Percentiles rank a stretch among this genome's conserved stretches.
Evolutionary conservation across 2,888 invertebrate genomes (phyloP).

Genomic region (Sylvicola cinctus): DNA sequence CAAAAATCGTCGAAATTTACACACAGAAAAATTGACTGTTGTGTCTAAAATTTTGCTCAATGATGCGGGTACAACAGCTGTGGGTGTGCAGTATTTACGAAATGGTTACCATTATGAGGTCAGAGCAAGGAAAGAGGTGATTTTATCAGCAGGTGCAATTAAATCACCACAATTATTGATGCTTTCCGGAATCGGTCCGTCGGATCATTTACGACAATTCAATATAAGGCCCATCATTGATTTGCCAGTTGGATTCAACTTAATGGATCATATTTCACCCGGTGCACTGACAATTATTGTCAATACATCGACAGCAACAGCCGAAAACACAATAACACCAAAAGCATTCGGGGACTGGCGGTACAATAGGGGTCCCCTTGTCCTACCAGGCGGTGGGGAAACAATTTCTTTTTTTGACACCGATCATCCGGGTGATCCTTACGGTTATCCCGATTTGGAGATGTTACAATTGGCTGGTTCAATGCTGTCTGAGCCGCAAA

Average conservation of each 20-base stretch:
- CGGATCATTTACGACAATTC: constrained; percentile 30
- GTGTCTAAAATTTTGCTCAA: constrained; percentile 39
- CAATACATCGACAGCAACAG: no score
- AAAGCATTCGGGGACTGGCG: no score
- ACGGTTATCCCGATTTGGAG: constrained; percentile 46
- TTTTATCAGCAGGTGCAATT: constrained; percentile 53
- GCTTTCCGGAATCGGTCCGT: constrained; percentile 56
- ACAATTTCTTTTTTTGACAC: constrained; percentile 40
- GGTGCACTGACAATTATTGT: constrained; percentile 14
- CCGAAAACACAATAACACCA: no score
- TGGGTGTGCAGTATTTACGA: constrained; percentile 37
- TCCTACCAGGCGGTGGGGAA: constrained; percentile 37
- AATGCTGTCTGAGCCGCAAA: constrained; percentile 21
- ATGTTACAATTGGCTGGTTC: constrained; percentile 38
- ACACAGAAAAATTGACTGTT: constrained; percentile 36
- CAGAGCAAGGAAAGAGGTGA: constrained; percentile 45
- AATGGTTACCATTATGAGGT: constrained; percentile 29
- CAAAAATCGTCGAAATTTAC: constrained; percentile 35
- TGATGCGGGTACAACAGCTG: constrained; percentile 30
- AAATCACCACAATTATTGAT: constrained; percentile 59
- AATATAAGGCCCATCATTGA: constrained; percentile 33
- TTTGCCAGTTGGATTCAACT: constrained; percentile 40
- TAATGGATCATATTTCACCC: constrained; percentile 48
- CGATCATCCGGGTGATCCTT: constrained; percentile 27
- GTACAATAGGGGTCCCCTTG: constrained; percentile 16